A percentile compares a stretch with the other conserved stretches of the same genome.
Conservation (phyloP, 1,140 invertebrate species). For the Myzus persicae region DNA sequence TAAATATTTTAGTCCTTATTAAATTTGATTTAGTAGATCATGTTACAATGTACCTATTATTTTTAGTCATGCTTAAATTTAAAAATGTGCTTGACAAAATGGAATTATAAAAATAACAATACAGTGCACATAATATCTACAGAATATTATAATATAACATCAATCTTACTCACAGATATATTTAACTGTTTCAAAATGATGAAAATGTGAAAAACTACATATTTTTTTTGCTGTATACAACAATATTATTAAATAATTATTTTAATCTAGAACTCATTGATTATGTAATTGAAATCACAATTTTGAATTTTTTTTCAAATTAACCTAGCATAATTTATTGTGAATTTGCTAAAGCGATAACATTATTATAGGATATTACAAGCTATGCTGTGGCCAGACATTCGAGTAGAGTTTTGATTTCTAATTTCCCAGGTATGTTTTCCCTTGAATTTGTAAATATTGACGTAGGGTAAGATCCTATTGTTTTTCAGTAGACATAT, state of each 20-base stretch:
- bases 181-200: too few species aligned
- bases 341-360: neutral
- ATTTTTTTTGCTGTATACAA: neutral
- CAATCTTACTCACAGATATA: too few species aligned
- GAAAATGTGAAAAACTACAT: neutral
- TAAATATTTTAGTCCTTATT: neutral
- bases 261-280: neutral
- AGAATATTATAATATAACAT: too few species aligned
- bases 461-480: too few species aligned
- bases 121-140: too few species aligned
- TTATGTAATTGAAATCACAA: neutral
- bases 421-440: too few species aligned
- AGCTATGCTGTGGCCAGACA: too few species aligned
- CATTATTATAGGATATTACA: neutral
- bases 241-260: neutral
- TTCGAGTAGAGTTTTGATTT: too few species aligned
- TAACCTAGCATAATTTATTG: neutral
- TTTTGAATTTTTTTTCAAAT: neutral
- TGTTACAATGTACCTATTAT: neutral
- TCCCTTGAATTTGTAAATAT: neutral
- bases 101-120: neutral
- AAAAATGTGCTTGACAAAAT: neutral
- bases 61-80: neutral
- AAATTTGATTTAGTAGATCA: neutral
- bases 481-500: neutral